Evolutionary conservation across 2,888 invertebrate genomes (phyloP), one percentile per base, ranked within the genome.

Genomic region (Cerastoderma edule): DNA sequence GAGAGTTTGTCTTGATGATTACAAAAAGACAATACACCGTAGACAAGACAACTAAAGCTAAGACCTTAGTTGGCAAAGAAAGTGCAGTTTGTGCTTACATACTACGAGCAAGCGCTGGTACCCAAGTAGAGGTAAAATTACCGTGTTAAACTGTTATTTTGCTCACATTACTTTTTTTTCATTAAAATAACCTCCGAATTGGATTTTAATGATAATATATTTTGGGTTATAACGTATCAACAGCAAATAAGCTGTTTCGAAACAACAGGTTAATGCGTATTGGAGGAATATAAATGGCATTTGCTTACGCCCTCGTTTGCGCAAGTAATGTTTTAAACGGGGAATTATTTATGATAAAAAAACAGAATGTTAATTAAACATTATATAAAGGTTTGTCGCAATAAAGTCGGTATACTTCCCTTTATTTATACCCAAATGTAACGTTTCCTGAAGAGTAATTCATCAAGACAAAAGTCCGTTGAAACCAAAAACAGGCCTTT

Each of bases 1-100:
- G 80, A 28, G 80, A 80, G 32, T 77, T 76, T 39, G 76, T 68
- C 2, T 35, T 80, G 24, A 65, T 80, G 27, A 72, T 77, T 19
- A 77, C 57, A 60, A 60, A 60, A 60, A 22, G 48, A 67, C 68
- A 1, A 4, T 50, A 16, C 35, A 46, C 4, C 33, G 27, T 67
- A 10, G 28, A n/a, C 28, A 66, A 46, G 53, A 57, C 13, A n/a
- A n/a, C n/a, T 19, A 50, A 22, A 66, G 68, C 56, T 22, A 69
- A 67, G 32, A 27, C 54, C n/a, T 54, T 46, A 35, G 44, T 22
- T 10, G 27, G 33, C 8, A 50, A 33, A 50, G 60, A 67, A 33
- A 27, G 28, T 13, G 48, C 32, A 2, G 66, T 65, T 3, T 78
- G 78, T 69, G 75, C 72, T 0, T 78, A 78, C 48, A 39, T 78